Percentiles rank a stretch among this genome's conserved stretches.
These are phyloP conservation scores for Drosophila tanythrix DNA, from an alignment of 2,888 invertebrate genomes.

Conservation along the genomic window DNA sequence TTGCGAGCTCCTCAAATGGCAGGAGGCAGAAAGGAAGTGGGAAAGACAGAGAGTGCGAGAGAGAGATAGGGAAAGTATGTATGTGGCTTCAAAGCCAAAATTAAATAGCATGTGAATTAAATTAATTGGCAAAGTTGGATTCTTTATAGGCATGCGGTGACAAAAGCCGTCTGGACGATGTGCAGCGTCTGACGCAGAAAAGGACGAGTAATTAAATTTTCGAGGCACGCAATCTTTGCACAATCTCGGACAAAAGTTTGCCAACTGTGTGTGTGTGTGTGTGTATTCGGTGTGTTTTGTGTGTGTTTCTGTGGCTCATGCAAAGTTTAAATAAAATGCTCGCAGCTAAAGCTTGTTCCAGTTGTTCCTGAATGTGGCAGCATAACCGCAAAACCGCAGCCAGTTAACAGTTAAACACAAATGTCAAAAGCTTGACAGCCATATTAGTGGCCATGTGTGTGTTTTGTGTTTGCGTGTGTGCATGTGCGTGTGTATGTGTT, in stretches of 20 bases:
- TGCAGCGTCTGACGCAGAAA: constrained; percentile 30
- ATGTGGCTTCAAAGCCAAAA: constrained; percentile 34
- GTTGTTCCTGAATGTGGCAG: constrained; percentile 40
- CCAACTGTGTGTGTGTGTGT: constrained; percentile 14
- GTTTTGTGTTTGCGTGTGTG: background rate
- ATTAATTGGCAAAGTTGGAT: constrained; percentile 74
- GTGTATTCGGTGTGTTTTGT: constrained; percentile 8
- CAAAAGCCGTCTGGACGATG: constrained; percentile 19
- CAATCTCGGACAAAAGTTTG: constrained; percentile 57
- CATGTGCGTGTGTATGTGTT: background rate
- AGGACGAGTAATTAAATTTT: constrained; percentile 64
- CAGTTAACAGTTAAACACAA: constrained; percentile 55
- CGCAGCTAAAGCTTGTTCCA: constrained; percentile 32
- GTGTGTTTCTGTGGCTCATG: constrained; percentile 44
- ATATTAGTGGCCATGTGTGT: background rate
- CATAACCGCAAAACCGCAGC: constrained; percentile 50
- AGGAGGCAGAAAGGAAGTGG: background rate
- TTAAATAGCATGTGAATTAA: constrained; percentile 66
- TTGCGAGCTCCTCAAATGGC: constrained; percentile 9
- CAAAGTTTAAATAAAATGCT: constrained; percentile 67
- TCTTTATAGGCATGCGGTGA: constrained; percentile 52
- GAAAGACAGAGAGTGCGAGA: background rate
- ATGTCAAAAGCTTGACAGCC: constrained; percentile 50
- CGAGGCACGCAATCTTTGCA: constrained; percentile 52
- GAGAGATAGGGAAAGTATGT: background rate